A percentile compares a stretch with the other conserved stretches of the same genome.
phyloP scores from a whole-genome alignment of 1,140 invertebrate genomes.

The Drosophila trapezifrons region DNA sequence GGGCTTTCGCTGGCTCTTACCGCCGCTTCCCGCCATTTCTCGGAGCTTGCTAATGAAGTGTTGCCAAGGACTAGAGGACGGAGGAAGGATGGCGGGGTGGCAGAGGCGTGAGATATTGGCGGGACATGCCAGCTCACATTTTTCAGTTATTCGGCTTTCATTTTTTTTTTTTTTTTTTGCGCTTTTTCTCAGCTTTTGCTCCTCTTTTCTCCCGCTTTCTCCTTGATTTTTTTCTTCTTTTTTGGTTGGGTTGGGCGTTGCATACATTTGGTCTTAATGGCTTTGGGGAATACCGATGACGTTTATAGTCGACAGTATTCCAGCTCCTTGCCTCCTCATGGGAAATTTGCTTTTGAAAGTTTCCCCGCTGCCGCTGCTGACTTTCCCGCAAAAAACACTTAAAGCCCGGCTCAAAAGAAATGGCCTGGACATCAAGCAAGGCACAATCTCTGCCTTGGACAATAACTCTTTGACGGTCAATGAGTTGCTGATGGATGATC shows the following conservation, averaged over 20 bases:
- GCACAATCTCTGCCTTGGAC: slow-evolving; percentile 44
- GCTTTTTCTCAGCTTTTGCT: background rate
- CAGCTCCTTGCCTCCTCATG: slow-evolving; percentile 59
- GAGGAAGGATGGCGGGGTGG: background rate
- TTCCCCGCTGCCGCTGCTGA: slow-evolving; percentile 24
- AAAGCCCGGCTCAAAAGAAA: slow-evolving; percentile 46
- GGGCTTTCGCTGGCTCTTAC: slow-evolving; percentile 2
- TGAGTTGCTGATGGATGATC: slow-evolving; percentile 68
- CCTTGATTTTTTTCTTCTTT: slow-evolving; percentile 7
- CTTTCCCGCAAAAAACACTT: slow-evolving; percentile 52
- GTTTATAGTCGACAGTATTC: slow-evolving; percentile 74
- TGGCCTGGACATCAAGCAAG: slow-evolving; percentile 21
- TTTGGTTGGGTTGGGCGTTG: slow-evolving; percentile 61
- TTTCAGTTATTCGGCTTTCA: slow-evolving; percentile 71
- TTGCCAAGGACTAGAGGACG: slow-evolving; percentile 55
- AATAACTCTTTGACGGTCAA: slow-evolving; percentile 70
- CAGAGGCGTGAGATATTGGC: slow-evolving; percentile 31
- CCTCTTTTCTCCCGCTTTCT: slow-evolving; percentile 16
- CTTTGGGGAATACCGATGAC: slow-evolving; percentile 81
- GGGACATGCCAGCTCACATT: slow-evolving; percentile 66
- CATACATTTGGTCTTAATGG: slow-evolving; percentile 82
- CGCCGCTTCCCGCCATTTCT: slow-evolving; percentile 9
- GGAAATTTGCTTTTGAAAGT: slow-evolving; percentile 80
- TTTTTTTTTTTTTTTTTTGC: slow-evolving; percentile 3
- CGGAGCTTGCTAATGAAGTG: slow-evolving; percentile 76